These are phyloP conservation scores for Tenualosa ilisha DNA, from an alignment of 2,797 vertebrate species.

Conservation along the genomic window DNA sequence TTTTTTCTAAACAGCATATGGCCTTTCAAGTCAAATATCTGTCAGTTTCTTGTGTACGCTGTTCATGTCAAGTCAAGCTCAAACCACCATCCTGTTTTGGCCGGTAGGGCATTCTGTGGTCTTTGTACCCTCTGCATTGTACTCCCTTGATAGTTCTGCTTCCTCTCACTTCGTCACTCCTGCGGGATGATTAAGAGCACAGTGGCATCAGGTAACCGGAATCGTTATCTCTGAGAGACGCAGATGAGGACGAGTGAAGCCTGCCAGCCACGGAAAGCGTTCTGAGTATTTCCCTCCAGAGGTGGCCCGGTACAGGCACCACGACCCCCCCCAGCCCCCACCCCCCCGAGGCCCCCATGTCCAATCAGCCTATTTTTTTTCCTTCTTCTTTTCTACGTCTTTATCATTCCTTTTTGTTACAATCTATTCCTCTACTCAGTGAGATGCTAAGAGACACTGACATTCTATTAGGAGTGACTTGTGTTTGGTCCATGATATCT, in stretches of 20 bases:
- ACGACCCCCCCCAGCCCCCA: not conserved
- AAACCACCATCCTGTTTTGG: not conserved
- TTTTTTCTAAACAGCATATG: not conserved
- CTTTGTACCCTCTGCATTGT: not conserved
- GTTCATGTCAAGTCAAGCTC: not conserved
- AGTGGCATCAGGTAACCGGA: not conserved
- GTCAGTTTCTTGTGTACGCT: not conserved
- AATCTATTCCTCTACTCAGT: slow-evolving; percentile 4
- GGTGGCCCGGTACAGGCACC: not conserved
- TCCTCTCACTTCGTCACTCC: not conserved
- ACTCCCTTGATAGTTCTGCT: not conserved
- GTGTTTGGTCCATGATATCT: slow-evolving; percentile 24
- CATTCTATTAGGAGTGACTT: slow-evolving; percentile 26
- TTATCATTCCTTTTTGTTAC: not conserved
- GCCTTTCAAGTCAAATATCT: not conserved
- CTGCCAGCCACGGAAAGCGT: not conserved
- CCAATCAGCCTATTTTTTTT: not conserved
- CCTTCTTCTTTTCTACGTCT: not conserved
- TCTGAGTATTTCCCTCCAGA: not conserved
- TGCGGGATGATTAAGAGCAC: not conserved
- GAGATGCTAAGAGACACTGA: slow-evolving; percentile 12
- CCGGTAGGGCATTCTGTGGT: not conserved
- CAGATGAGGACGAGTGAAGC: slow-evolving; percentile 5
- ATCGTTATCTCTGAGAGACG: slow-evolving; percentile 1
- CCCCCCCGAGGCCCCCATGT: not conserved